Evolutionary conservation across 2,113 vertebrate species (phyloP), one percentile per base, ranked within the genome.

Genomic region (Pangasianodon gigas): DNA sequence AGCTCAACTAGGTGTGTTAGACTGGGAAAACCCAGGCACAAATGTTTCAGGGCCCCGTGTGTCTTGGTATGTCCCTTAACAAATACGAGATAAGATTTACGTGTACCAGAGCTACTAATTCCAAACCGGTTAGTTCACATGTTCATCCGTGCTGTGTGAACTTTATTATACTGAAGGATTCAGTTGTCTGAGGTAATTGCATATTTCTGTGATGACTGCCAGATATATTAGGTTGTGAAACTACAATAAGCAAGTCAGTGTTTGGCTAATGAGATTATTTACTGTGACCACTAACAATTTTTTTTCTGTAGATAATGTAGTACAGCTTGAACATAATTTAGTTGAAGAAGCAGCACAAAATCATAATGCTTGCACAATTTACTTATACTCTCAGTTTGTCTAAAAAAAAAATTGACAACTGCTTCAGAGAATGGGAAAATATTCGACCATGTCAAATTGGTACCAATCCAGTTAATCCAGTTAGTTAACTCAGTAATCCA

Each of bases 91-190:
- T 85, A 44, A 46, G 37, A 44, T 85, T 85, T 58, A 56, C 9
- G 19, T 58, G 24, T 51, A 32, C 62, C 13, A 85, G 41, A 85
- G n/a, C 46, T 52, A 65, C 41, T 18, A 85, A 85, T 85, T 69
- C 58, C 26, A 67, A 85, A 67, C 84, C 13, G 18, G 60, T 85
- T 85, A 16, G 44, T 51, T 85, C 6, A 48, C 60, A 1, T 67
- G 9, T 44, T 26, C 56, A 6, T 44, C 7, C 24, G 4, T 46
- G 44, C 56, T 62, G 21, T 44, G 37, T 84, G 82, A 84, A 60
- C 51, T 83, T 58, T 83, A 58, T 85, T 29, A 46, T 46, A 46
- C 24, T 69, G 84, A 85, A 85, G 2, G 41, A 85, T 60, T 60
- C 19, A 69, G 44, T 19, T 32, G 60, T 85, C 26, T 51, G 16